Evolutionary conservation across 1,140 invertebrate species (phyloP).

Genomic region (Drosophila novamexicana): DNA sequence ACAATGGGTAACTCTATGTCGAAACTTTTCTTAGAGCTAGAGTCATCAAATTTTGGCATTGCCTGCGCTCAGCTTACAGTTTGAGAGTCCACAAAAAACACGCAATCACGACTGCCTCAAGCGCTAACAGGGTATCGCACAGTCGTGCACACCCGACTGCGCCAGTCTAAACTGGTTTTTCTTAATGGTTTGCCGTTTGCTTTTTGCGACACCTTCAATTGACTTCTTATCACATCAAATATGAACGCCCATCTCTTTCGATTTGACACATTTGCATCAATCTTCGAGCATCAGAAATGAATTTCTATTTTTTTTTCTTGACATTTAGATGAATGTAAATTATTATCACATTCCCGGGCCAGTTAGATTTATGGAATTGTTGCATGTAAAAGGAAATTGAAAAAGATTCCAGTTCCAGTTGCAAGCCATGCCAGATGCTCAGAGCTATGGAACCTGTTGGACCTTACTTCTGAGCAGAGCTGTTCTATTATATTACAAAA

Average conservation of each 20-base stretch:
- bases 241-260: background rate
- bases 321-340: slow-evolving; percentile 8
- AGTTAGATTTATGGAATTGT: background rate
- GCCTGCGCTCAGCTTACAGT: no score
- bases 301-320: background rate
- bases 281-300: slow-evolving; percentile 1
- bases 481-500: no score
- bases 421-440: no score
- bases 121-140: background rate
- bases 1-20: no score
- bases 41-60: no score
- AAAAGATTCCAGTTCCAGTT: background rate
- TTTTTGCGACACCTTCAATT: slow-evolving; percentile 1
- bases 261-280: slow-evolving; percentile 4
- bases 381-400: background rate
- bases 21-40: no score
- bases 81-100: no score
- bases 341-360: background rate
- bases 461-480: no score
- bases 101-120: no score
- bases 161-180: no score
- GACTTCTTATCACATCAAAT: background rate
- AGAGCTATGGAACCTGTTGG: no score
- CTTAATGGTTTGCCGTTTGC: no score
- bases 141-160: background rate